Conservation (phyloP, 2,888 invertebrate genomes). For the Netelia melanura region DNA sequence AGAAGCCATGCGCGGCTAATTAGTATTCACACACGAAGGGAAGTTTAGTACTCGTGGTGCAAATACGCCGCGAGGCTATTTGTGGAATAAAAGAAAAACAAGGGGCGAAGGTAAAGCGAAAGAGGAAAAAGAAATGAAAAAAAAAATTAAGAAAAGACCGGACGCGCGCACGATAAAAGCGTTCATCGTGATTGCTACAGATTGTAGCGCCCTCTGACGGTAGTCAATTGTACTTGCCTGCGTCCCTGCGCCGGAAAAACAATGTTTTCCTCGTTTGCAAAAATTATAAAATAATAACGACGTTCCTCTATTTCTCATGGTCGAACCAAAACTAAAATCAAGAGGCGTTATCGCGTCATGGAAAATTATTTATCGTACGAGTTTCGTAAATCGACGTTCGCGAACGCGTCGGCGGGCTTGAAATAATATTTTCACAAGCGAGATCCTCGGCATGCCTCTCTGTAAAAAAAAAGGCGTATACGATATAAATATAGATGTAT, state of each 20-base stretch:
- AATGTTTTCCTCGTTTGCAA: background rate
- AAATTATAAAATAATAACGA: background rate
- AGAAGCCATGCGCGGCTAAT: constrained; percentile 72
- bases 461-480: constrained; percentile 10
- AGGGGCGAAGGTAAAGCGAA: constrained; percentile 16
- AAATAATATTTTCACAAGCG: constrained; percentile 79
- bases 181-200: constrained; percentile 35
- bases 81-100: constrained; percentile 53
- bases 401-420: constrained; percentile 65
- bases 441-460: constrained; percentile 70
- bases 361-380: constrained; percentile 67
- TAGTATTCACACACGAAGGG: constrained; percentile 77
- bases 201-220: constrained; percentile 22
- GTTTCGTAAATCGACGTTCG: constrained; percentile 64
- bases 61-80: constrained; percentile 74
- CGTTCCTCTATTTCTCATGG: background rate
- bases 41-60: constrained; percentile 74
- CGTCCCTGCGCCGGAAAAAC: no score
- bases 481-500: background rate
- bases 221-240: background rate
- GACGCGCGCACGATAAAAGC: background rate
- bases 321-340: constrained; percentile 18
- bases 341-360: constrained; percentile 35
- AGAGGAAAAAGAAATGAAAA: constrained; percentile 16
- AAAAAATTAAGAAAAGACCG: background rate